These are phyloP conservation scores for Mycetomoellerius zeteki DNA, from an alignment of 1,140 invertebrate species.

Conservation along the genomic window DNA sequence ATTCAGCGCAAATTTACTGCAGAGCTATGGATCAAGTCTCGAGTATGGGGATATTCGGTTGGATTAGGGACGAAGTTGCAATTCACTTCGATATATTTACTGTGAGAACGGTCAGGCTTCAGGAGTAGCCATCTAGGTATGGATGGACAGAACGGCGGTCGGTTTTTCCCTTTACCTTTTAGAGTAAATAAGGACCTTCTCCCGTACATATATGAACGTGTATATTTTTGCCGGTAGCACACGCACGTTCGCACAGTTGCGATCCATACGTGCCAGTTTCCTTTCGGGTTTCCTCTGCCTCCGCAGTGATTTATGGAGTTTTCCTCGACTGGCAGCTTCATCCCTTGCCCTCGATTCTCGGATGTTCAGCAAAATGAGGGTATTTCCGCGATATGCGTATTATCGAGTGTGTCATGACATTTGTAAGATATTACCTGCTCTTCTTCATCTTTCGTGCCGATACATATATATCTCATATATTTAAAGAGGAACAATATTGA, in stretches of 20 bases:
- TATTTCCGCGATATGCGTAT: conserved; percentile 64
- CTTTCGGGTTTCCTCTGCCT: conserved; percentile 61
- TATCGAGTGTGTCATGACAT: conserved; percentile 58
- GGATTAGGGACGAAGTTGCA: conserved; percentile 85
- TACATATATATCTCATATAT: conserved; percentile 20
- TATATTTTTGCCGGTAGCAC: conserved; percentile 64
- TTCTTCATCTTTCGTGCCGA: conserved; percentile 33
- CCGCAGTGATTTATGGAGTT: conserved; percentile 78
- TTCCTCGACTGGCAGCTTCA: conserved; percentile 70
- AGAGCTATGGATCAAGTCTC: conserved; percentile 81
- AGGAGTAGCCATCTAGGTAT: conserved; percentile 61
- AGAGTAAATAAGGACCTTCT: conserved; percentile 75
- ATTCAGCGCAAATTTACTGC: conserved; percentile 83
- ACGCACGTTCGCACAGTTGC: conserved; percentile 80
- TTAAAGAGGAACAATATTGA: background rate
- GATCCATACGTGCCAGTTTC: conserved; percentile 61
- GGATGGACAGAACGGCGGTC: conserved; percentile 64
- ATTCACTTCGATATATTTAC: conserved; percentile 86
- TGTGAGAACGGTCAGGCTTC: conserved; percentile 86
- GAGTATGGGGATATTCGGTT: conserved; percentile 71
- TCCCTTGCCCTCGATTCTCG: conserved; percentile 67
- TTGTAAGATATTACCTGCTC: conserved; percentile 42
- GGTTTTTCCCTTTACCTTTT: conserved; percentile 73
- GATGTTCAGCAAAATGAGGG: conserved; percentile 60
- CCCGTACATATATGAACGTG: conserved; percentile 22